Base-by-base conservation (phyloP, 2,797 vertebrate genomes). In the Mionectes olivaceus region DNA sequence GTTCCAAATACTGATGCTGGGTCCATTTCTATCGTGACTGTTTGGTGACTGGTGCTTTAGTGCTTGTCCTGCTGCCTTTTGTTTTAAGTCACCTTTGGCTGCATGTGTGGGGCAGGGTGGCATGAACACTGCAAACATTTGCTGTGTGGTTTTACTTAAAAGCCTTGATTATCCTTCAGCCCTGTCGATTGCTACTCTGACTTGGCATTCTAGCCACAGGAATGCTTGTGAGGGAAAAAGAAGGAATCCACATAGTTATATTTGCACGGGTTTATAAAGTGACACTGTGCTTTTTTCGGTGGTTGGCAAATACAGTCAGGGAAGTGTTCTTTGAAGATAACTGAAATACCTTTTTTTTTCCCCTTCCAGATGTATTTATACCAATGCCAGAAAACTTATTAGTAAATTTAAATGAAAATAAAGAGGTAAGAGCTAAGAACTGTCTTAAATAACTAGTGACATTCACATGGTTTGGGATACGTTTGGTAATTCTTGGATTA, bases 371-470 rank as follows among this genome's bases (percentile, higher is more conserved):
- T 98, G 98, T 99, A 91, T 99, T 99, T 97, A 98, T 99, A 98
- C 99, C 99, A 93, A 99, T 99, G 98, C 99, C 99, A 97, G 99
- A 99, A 97, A 99, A 99, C 98, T 98, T 99, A 97, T 12, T 99
- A 97, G 99, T 99, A 91, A 99, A 99, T 96, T 98, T 99, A 98
- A 99, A 98, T 95, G 99, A 99, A 98, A 98, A 98, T 98, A 99
- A 99, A 98, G 99, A 99, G 99, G 99, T 99, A 98, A 98, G 98
- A 90, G 56, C 28, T 52, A 98, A 98, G 98, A 83, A 47, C 37
- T 65, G 19, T 41, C 68, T 95, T 88, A 70, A 56, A 14, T 89
- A 73, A 65, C 13, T 30, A 23, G 19, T 56, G 67, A 28, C 22
- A 7, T 35, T 57, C 44, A 44, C 24, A 12, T 5, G 30, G 35